Percentiles rank a stretch among this genome's conserved stretches.
Conservation (phyloP, 1,140 invertebrate species). For the Euglossa dilemma region DNA sequence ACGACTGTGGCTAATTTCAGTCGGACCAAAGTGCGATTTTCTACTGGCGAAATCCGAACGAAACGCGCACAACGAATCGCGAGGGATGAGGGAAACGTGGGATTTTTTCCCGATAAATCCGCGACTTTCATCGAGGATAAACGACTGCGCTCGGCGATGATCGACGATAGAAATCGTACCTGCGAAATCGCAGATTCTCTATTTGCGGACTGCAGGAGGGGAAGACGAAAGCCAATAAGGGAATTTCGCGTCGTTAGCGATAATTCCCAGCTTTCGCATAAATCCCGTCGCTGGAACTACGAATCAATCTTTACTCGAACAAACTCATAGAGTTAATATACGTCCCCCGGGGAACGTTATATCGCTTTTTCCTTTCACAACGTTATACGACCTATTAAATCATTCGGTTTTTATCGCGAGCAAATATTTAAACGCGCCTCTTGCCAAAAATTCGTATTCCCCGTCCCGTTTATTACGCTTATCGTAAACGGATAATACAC, state of each 20-base stretch:
- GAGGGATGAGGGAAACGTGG: too few species aligned
- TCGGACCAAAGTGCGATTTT: neutral
- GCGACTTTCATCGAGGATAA: neutral
- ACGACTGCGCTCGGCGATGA: neutral
- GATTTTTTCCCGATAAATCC: too few species aligned
- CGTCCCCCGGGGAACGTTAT: neutral
- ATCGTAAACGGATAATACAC: neutral
- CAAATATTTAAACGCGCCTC: neutral
- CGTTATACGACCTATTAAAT: neutral
- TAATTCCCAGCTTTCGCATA: neutral
- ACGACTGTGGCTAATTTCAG: neutral
- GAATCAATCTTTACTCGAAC: neutral
- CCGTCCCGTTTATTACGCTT: neutral
- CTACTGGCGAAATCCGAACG: too few species aligned
- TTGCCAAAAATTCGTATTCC: neutral
- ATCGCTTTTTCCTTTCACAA: neutral
- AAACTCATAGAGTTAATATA: neutral
- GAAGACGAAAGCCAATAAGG: neutral
- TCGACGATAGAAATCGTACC: too few species aligned
- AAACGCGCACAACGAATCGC: too few species aligned
- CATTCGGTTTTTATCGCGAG: neutral
- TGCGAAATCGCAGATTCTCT: neutral
- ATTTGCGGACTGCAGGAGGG: neutral
- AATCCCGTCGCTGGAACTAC: neutral
- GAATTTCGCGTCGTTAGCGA: conserved; percentile 1